Base-by-base conservation (phyloP, 1,140 invertebrate genomes). In the Drosophila navojoa region DNA sequence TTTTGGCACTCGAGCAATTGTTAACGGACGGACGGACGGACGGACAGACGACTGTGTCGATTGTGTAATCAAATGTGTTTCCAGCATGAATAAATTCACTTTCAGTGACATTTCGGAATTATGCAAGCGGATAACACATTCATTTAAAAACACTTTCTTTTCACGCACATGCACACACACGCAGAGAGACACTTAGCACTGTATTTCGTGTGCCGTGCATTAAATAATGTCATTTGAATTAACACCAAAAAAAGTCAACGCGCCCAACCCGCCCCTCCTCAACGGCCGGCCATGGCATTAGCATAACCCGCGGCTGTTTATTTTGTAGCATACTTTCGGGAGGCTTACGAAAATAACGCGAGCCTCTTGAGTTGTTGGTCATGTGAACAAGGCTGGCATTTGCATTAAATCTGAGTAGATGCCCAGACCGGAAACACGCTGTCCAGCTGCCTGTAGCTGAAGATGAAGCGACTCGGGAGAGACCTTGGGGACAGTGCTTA, bases 151-250 rank as follows among this genome's bases (percentile, higher is more conserved):
- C 82, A 87, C 82, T 87, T 87, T 87, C 82, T 87, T 89, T 82
- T 87, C 68, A 79, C 79, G 60, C 79, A 77, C 47, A 67, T 66
- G 50, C 16, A 61, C 16, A 38, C 42, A 44, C 27, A 29, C 27
- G 4, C n/a, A 40, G 42, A 44, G 22, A 42, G 7, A 38, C 16
- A 50, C 44, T 62, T 44, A 44, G 38, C n/a, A 32, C 57, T n/a
- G 15, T 38, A 53, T 76, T 79, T 72, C 77, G 81, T 87, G 82
- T 82, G 72, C 84, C 74, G 64, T 77, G 82, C 82, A 89, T 87
- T 87, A 87, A 87, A 87, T 87, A 87, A 87, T 87, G 84, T 82
- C 79, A 73, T 87, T 87, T 62, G 82, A 82, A 82, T 87, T 87
- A 87, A 89, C 82, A 89, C 82, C 82, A 72, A 76, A 71, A 71